Evolutionary conservation across 2,797 vertebrate species (phyloP), one percentile per base, ranked within the genome.

Genomic region (Sus cebifrons): DNA sequence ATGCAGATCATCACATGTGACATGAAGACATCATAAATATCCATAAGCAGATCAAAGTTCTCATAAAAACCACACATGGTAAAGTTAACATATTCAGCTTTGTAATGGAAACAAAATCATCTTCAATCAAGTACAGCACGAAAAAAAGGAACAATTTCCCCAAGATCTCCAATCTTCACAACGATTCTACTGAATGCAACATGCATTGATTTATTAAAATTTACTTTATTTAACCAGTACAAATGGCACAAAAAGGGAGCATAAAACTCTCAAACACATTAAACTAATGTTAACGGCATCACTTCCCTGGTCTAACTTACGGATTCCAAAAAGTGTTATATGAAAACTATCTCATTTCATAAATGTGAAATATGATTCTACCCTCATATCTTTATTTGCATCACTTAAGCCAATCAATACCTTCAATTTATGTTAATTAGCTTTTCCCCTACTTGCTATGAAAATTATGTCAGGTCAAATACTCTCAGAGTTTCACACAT

Each of bases 121-220:
- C 58, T 60, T 82, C 65, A 87, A 88, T 88, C n/a, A 94, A 90
- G 15, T 65, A 25, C 3, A 4, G 29, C 70, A 97, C 74, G 64
- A 90, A 21, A 90, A 95, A 95, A 95, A 85, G 44, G 49, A 85
- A 68, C 20, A 89, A 78, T 94, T 88, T 95, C 10, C 29, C 52
- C n/a, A 83, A 54, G 32, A 92, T 75, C 77, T 81, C 64, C 58
- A 92, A 86, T 86, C 62, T 36, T 89, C 67, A 71, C 49, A 93
- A 29, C 44, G 94, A 96, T 73, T 92, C 32, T 82, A 86, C 3
- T 65, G 25, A 96, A 78, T 49, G 17, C 32, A 85, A 88, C 5
- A 36, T 79, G 83, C 25, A 81, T 36, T 74, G 70, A 95, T 65
- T 67, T 86, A 92, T 56, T 95, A 23, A 88, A 64, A 95, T 92